Percentiles rank a stretch among this genome's conserved stretches.
Conservation (phyloP, 2,113 vertebrate genomes). For the Nesogale talazaci region DNA sequence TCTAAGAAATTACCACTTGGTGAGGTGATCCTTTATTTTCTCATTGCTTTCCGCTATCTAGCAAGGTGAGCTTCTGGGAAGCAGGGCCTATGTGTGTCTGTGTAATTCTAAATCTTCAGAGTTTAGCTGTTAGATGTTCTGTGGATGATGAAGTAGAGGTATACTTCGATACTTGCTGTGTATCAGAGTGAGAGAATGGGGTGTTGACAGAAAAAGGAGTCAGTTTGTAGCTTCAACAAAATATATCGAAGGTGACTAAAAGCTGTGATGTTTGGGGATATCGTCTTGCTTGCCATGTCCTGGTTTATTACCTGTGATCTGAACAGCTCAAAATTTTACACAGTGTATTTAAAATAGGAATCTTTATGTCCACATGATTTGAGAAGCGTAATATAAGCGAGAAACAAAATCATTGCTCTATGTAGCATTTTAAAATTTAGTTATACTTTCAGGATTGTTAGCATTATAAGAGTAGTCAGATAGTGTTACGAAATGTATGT, state of each 20-base stretch:
- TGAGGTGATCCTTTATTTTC: not conserved
- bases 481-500: conserved; percentile 14
- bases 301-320: not conserved
- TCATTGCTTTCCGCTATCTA: not conserved
- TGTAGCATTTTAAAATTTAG: not conserved
- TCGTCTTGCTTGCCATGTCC: not conserved
- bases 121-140: not conserved
- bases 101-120: not conserved
- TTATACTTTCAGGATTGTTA: conserved; percentile 49
- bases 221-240: not conserved
- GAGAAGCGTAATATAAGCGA: conserved; percentile 9
- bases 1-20: not conserved
- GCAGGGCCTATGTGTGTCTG: not conserved
- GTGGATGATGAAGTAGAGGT: not conserved
- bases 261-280: not conserved
- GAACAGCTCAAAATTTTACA: not conserved
- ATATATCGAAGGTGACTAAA: not conserved
- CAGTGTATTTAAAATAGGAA: not conserved
- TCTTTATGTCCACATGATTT: not conserved
- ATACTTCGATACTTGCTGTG: not conserved
- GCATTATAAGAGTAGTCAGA: conserved; percentile 44
- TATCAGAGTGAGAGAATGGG: not conserved
- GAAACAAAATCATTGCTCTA: not conserved
- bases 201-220: too few relatives aligned
- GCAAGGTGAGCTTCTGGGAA: not conserved